Base-by-base conservation (phyloP, 1,140 invertebrate species). In the Aphaenogaster floridana region DNA sequence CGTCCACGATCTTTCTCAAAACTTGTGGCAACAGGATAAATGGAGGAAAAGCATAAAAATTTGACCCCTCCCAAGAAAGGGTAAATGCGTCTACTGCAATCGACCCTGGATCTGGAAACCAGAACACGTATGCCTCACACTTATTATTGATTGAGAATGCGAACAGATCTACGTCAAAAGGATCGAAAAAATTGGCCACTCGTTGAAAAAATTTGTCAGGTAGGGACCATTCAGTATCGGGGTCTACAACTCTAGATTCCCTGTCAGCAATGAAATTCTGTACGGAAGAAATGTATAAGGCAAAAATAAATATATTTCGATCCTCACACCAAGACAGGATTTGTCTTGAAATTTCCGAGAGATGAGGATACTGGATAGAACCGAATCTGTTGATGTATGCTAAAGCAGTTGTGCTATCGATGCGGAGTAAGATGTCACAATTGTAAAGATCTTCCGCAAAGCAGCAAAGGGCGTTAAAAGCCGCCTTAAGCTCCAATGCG, bases 11-110 rank as follows among this genome's bases (percentile, higher is more conserved):
- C 21, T 21, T 21, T 21, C 21, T 21, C 21, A 21, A 21, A 21
- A 21, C 21, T 21, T 0, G 21, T 21, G 21, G 21, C 21, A 92
- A 90, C 0, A 92, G 17, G 8, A 64, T 39, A 68, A 92, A 90
- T 0, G 89, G 89, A 0, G 91, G 88, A 66, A 92, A 92, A 4
- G 91, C 91, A 86, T 90, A 92, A 85, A 92, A 92, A 9, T n/a
- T 15, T 3, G 21, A 5, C 0, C 7, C 54, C 0, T 28, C 17
- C 52, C 54, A 59, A 1, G 28, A 59, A 11, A 77, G 2, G 2
- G 72, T 77, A 39, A 77, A 77, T 4, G 72, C 54, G 42, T 77
- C 72, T 7, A 77, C 72, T 11, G 72, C 8, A 0, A 77, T 11
- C 13, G 34, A 2, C 0, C 61, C 34, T 7, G 52, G 17, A 21